Conservation (phyloP, 2,888 invertebrate genomes). For the Phlogophora meticulosa region DNA sequence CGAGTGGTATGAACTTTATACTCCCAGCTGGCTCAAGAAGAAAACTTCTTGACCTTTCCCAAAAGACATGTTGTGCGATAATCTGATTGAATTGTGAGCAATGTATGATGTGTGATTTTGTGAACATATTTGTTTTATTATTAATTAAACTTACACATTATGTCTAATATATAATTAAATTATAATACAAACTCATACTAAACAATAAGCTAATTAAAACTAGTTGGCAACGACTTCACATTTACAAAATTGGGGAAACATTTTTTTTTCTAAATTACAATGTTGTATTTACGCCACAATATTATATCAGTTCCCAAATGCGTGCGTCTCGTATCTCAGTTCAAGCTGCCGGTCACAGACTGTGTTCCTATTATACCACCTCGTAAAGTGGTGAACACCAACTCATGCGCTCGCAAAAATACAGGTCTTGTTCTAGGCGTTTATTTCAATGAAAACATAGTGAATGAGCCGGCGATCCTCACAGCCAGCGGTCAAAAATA, state of each 20-base stretch:
- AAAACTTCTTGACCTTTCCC: constrained; percentile 86
- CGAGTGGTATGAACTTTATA: constrained; percentile 88
- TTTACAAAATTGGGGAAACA: constrained; percentile 29
- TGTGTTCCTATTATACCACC: constrained; percentile 73
- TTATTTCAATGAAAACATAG: constrained; percentile 91
- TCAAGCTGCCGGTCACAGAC: constrained; percentile 78
- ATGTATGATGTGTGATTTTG: constrained; percentile 85
- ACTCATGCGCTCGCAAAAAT: constrained; percentile 77
- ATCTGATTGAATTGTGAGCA: constrained; percentile 82
- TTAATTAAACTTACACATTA: constrained; percentile 76
- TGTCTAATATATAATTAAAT: constrained; percentile 68
- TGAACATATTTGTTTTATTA: constrained; percentile 80
- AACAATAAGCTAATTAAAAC: constrained; percentile 72
- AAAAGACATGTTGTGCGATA: constrained; percentile 85
- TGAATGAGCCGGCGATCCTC: constrained; percentile 89
- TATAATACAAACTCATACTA: constrained; percentile 59
- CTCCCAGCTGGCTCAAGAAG: constrained; percentile 85
- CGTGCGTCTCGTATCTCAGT: constrained; percentile 82
- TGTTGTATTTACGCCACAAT: constrained; percentile 71
- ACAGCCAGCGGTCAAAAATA: constrained; percentile 92
- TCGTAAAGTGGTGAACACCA: constrained; percentile 76
- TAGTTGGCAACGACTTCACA: constrained; percentile 80
- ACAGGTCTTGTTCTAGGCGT: constrained; percentile 92
- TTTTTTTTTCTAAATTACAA: constrained; percentile 76
- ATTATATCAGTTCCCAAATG: constrained; percentile 60